Evolutionary conservation across 2,113 vertebrate genomes (phyloP).

Genomic region (Cynopterus brachyotis): DNA sequence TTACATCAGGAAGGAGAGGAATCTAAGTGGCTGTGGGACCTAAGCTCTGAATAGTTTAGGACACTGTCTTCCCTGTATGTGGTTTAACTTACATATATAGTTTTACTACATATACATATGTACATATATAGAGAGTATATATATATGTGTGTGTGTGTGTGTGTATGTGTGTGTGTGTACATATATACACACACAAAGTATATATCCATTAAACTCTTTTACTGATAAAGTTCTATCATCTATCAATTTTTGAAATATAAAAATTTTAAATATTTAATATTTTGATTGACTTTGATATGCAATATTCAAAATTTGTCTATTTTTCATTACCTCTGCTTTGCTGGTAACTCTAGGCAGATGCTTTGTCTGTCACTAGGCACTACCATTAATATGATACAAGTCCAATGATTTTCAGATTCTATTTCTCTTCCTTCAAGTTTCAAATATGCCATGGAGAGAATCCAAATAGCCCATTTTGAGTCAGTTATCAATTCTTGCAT

Average conservation of each 20-base stretch:
- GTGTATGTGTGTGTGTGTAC: fast-evolving
- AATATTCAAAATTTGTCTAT: background rate
- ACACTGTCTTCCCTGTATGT: background rate
- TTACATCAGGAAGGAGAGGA: background rate
- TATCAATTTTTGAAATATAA: background rate
- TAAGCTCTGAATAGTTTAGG: background rate
- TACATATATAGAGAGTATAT: background rate
- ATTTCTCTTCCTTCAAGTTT: background rate
- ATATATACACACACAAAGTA: background rate
- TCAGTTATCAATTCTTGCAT: background rate
- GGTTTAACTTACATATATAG: background rate
- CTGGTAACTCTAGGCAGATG: background rate
- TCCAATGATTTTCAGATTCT: background rate
- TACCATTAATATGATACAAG: background rate
- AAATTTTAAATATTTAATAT: constrained; percentile 2
- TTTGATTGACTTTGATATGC: background rate
- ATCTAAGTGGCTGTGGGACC: too few relatives aligned
- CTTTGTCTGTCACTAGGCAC: background rate
- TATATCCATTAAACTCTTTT: background rate
- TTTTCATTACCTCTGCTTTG: background rate
- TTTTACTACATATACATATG: background rate
- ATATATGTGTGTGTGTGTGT: too few relatives aligned
- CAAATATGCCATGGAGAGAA: background rate
- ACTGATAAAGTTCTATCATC: background rate
- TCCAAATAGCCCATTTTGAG: background rate